phyloP scores from a whole-genome alignment of 2,797 vertebrate species.

The Parambassis ranga region DNA sequence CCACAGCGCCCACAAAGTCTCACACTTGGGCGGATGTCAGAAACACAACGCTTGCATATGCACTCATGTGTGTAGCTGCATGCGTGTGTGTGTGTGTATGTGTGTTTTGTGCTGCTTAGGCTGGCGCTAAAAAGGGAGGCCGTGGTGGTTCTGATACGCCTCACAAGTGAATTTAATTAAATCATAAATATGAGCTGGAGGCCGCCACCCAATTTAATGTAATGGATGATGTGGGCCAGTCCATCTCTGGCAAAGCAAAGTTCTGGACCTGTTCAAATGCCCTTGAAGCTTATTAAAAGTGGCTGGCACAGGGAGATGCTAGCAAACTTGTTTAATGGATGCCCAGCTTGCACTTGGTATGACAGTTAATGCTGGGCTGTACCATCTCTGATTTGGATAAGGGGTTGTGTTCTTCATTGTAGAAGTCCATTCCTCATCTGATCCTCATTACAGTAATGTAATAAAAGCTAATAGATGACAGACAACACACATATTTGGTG shows the following conservation, averaged over 20 bases:
- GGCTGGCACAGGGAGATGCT: constrained; percentile 79
- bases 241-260: constrained; percentile 82
- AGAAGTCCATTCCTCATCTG: constrained; percentile 27
- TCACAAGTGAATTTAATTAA: constrained; percentile 87
- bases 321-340: constrained; percentile 81
- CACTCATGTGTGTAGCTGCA: constrained; percentile 36
- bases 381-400: constrained; percentile 59
- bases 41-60: constrained; percentile 55
- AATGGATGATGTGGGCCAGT: constrained; percentile 85
- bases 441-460: constrained; percentile 23
- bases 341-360: constrained; percentile 78
- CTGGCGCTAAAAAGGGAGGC: constrained; percentile 76
- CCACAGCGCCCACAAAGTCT: constrained; percentile 79
- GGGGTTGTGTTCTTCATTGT: constrained; percentile 53
- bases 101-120: constrained; percentile 66
- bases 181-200: constrained; percentile 87
- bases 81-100: constrained; percentile 20
- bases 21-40: constrained; percentile 79
- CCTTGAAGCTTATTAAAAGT: constrained; percentile 88
- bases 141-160: constrained; percentile 80
- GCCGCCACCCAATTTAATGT: constrained; percentile 87
- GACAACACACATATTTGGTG: constrained; percentile 32
- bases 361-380: constrained; percentile 75
- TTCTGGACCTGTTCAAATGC: constrained; percentile 83
- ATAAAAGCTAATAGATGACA: constrained; percentile 37